Base-by-base conservation (phyloP, 2,888 invertebrate genomes). In the Lumbricus terrestris region DNA sequence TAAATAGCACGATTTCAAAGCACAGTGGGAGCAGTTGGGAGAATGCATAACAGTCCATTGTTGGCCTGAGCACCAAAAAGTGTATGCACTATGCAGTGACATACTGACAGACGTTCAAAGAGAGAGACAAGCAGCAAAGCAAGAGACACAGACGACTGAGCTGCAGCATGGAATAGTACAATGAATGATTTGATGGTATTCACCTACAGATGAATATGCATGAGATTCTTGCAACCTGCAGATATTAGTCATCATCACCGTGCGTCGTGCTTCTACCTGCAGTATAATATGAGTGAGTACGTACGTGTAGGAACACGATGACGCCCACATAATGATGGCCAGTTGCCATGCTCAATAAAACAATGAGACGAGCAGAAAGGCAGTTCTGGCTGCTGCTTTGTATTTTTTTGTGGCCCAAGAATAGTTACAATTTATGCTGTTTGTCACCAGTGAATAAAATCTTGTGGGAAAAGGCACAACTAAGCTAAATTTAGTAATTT, bases 311-410 rank as follows among this genome's bases (percentile, higher is more conserved):
- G n/a, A n/a, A n/a, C 69, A 69, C n/a, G 54, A 29, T 20, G n/a
- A 69, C 69, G n/a, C 29, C 69, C 13, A 69, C 69, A 69, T 69
- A 69, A 69, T 69, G 8, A 69, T 69, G 69, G 69, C 29, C 29
- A 69, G 69, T 69, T n/a, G 69, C n/a, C 69, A 69, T n/a, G n/a
- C n/a, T 69, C 69, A 69, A n/a, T 69, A n/a, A 69, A 69, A 69
- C 69, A 69, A 69, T 69, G n/a, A 29, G 69, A 69, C n/a, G n/a
- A 69, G n/a, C 29, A n/a, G 8, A n/a, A n/a, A 6, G n/a, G n/a
- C 29, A 69, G n/a, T 69, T 69, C 69, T 69, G n/a, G 69, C 69
- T 69, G n/a, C 2, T 69, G 69, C 69, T n/a, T 69, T n/a, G 29
- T n/a, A 69, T 69, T n/a, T 69, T 69, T n/a, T 69, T 69, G 29